phyloP scores from a whole-genome alignment of 2,113 vertebrate species.

The Hydrolagus affinis region DNA sequence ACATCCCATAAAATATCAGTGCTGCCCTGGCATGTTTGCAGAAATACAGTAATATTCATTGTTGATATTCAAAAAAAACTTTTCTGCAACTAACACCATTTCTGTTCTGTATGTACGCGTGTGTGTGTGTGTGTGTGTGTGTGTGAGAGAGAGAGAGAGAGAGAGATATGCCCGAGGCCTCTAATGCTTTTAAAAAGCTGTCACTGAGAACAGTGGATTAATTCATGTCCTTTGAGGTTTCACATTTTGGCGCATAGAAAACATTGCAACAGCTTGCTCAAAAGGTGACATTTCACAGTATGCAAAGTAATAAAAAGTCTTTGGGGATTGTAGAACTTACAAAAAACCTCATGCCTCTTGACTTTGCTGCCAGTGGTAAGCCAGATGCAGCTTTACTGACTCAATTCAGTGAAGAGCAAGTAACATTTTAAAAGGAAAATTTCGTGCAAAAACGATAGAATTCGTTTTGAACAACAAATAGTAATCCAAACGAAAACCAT shows the following conservation, averaged over 20 bases:
- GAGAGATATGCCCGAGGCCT: constrained; percentile 73
- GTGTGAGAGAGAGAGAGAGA: too few species aligned
- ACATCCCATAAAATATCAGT: not conserved
- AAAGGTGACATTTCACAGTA: constrained; percentile 83
- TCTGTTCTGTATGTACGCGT: constrained; percentile 2
- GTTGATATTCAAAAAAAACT: constrained; percentile 23
- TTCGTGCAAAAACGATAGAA: constrained; percentile 22
- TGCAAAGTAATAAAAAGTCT: constrained; percentile 64
- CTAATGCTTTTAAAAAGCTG: constrained; percentile 86
- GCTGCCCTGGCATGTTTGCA: constrained; percentile 16
- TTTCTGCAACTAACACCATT: constrained; percentile 23
- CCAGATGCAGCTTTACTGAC: constrained; percentile 50
- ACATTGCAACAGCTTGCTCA: constrained; percentile 71
- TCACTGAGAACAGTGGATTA: constrained; percentile 73
- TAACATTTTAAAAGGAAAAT: constrained; percentile 23
- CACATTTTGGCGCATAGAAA: constrained; percentile 69
- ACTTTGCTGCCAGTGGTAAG: constrained; percentile 58
- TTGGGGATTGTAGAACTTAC: constrained; percentile 51
- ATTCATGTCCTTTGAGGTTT: constrained; percentile 72
- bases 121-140: not conserved
- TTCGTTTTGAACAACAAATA: not conserved
- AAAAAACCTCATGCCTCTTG: constrained; percentile 57
- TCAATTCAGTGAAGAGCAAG: constrained; percentile 28
- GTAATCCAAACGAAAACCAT: not conserved
- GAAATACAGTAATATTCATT: constrained; percentile 13